phyloP scores from a whole-genome alignment of 2,888 invertebrate genomes.

The Ennomos erosarius region DNA sequence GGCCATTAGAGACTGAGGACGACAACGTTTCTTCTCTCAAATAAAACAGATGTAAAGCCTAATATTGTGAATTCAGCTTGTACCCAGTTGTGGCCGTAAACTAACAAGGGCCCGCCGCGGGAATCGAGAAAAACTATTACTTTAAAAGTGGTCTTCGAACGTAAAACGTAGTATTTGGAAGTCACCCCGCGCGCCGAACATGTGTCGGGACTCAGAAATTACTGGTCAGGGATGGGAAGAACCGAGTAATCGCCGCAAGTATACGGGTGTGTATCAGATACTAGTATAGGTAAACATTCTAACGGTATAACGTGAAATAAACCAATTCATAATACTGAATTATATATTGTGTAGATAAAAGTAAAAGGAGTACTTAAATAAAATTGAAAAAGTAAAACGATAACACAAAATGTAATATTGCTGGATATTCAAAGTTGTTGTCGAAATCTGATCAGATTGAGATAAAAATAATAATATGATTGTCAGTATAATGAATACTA shows the following conservation, averaged over 20 bases:
- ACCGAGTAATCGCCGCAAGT: conserved; percentile 17
- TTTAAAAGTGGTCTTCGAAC: conserved; percentile 68
- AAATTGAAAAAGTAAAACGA: too few species aligned
- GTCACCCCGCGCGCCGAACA: conserved; percentile 60
- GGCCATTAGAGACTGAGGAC: too few species aligned
- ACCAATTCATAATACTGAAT: too few species aligned
- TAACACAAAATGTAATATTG: too few species aligned
- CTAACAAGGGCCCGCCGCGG: conserved; percentile 61
- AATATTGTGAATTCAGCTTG: conserved; percentile 42
- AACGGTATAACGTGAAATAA: too few species aligned
- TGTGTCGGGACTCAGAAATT: conserved; percentile 29
- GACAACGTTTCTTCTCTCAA: background rate
- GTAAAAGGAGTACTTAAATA: too few species aligned
- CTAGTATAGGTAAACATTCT: background rate
- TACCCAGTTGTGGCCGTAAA: conserved; percentile 52
- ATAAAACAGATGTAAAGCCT: conserved; percentile 31
- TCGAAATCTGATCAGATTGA: too few species aligned
- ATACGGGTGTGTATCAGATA: background rate
- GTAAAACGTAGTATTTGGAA: conserved; percentile 74
- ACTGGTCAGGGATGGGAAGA: conserved; percentile 23
- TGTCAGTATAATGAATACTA: too few species aligned
- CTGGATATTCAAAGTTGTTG: too few species aligned
- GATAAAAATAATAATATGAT: too few species aligned
- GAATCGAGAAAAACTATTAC: conserved; percentile 75
- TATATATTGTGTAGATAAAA: too few species aligned